These are phyloP conservation scores for Cryptus viduatorius DNA, from an alignment of 2,888 invertebrate genomes.

Conservation along the genomic window DNA sequence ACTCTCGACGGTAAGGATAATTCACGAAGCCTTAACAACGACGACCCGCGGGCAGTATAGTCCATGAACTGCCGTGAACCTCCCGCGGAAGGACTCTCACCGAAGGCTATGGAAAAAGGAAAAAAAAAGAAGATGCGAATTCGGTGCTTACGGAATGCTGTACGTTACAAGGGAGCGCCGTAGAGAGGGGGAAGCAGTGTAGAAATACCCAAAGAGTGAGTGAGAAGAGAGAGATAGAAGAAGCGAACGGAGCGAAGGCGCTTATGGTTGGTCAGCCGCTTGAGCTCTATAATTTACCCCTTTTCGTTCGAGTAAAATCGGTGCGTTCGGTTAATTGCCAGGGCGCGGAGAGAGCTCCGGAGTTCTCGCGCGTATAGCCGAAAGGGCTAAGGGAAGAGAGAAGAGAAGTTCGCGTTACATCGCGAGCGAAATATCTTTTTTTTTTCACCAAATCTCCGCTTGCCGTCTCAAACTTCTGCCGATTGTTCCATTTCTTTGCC, in stretches of 20 bases:
- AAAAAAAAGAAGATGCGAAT: slow-evolving; percentile 57
- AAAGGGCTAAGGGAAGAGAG: slow-evolving; percentile 4
- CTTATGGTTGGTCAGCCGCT: slow-evolving; percentile 63
- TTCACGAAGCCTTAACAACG: slow-evolving; percentile 54
- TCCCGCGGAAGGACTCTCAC: slow-evolving; percentile 36
- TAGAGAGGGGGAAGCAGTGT: slow-evolving; percentile 63
- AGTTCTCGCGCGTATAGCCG: slow-evolving; percentile 29
- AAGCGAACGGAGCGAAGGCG: slow-evolving; percentile 56
- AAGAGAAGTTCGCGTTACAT: neutral
- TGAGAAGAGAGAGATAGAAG: slow-evolving; percentile 47
- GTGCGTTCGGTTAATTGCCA: slow-evolving; percentile 79
- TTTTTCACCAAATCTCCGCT: neutral
- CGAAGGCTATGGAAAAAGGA: slow-evolving; percentile 32
- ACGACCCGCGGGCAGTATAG: neutral
- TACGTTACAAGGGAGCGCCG: slow-evolving; percentile 38
- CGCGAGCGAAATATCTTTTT: neutral
- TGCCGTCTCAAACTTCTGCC: neutral
- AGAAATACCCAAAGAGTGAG: slow-evolving; percentile 13
- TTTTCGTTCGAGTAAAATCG: slow-evolving; percentile 79
- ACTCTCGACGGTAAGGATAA: slow-evolving; percentile 49
- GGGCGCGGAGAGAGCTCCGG: slow-evolving; percentile 65
- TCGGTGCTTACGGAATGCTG: slow-evolving; percentile 60
- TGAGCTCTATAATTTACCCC: slow-evolving; percentile 80
- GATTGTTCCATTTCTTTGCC: neutral
- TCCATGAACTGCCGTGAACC: slow-evolving; percentile 26